phyloP scores from a whole-genome alignment of 2,113 vertebrate genomes.

The Pelodiscus sinensis region DNA sequence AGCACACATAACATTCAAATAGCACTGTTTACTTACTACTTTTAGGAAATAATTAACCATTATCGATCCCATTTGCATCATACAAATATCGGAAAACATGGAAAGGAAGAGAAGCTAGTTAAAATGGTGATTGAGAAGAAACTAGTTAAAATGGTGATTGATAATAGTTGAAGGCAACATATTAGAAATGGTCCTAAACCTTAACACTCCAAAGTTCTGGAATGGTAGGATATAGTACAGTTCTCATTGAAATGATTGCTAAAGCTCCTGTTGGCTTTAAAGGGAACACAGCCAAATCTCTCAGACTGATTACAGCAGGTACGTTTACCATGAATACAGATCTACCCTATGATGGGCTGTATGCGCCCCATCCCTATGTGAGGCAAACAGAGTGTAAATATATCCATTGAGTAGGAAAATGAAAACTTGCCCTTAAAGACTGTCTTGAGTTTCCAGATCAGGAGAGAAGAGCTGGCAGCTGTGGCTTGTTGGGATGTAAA shows the following conservation, averaged over 20 bases:
- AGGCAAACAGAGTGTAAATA: not conserved
- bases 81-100: not conserved
- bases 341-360: not conserved
- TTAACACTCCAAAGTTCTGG: not conserved
- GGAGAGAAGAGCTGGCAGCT: not conserved
- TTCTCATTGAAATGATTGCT: not conserved
- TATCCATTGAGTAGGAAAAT: no score
- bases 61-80: not conserved
- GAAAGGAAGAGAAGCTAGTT: not conserved
- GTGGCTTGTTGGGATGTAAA: not conserved
- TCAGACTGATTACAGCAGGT: no score
- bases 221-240: not conserved
- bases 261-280: not conserved
- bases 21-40: not conserved
- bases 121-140: not conserved
- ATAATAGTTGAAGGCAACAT: not conserved
- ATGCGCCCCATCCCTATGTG: not conserved
- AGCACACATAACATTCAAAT: not conserved
- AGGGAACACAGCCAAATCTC: not conserved
- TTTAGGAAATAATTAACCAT: not conserved
- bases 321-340: not conserved
- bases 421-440: not conserved
- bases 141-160: not conserved
- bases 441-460: not conserved
- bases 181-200: not conserved